Evolutionary conservation across 2,797 vertebrate species (phyloP), one percentile per base, ranked within the genome.

Genomic region (Orestias chungarensis): DNA sequence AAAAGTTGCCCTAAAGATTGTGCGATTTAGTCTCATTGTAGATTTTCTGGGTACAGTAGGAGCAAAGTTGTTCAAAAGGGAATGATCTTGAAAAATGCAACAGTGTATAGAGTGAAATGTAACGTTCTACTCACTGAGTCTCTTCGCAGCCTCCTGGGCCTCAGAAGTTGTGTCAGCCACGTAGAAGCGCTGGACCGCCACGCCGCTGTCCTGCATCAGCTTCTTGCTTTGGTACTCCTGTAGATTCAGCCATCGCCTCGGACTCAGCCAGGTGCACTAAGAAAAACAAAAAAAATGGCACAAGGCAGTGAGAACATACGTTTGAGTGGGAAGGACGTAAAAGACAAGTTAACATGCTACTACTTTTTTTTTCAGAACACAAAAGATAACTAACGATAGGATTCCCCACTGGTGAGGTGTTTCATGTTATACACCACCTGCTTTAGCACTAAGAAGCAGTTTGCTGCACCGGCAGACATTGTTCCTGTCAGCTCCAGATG

Each of bases 171-270:
- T 95, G 92, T 95, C 94, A 38, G 96, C 98, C 66, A 99, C 97
- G 43, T 95, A 97, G 93, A 99, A 99, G 73, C 96, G 95, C 79
- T 99, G 98, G 83, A 99, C 97, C n/a, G 95, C 90, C 82, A 99
- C 97, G 14, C 98, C 97, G 0, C 96, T 93, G 86, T 99, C 97
- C 82, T 96, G 96, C 98, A 99, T 99, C 91, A 99, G 93, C 93
- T 97, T 98, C 93, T 99, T 99, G 95, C 98, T 99, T 94, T 99
- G 97, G 93, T 98, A 99, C 89, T 99, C 98, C 87, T 99, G 98
- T 69, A 99, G 95, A 92, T 99, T 99, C 87, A 99, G 95, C 97
- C 98, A 98, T 96, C 98, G 94, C 93, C 95, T 95, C 71, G 95
- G 90, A 87, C 87, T 95, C 88, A 95, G 87, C 27, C 95, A 95